Evolutionary conservation across 2,113 vertebrate species (phyloP).

Genomic region (Saguinus imperator): DNA sequence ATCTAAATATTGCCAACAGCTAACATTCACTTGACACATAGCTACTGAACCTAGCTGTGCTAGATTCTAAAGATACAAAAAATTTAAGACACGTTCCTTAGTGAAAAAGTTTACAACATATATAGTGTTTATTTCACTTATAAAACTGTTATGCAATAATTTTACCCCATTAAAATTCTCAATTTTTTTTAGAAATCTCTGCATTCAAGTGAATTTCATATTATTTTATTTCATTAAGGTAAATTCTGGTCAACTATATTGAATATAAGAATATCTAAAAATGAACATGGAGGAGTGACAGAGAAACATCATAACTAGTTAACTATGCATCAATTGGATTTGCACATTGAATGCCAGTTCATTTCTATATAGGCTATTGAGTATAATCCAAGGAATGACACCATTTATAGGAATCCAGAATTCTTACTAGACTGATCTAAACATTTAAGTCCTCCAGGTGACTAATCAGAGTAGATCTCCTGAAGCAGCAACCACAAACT

Average conservation of each 20-base stretch:
- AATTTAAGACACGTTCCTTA: not conserved
- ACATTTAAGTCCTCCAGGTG: not conserved
- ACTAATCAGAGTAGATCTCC: not conserved
- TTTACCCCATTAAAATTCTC: constrained; percentile 1
- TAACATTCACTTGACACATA: not conserved
- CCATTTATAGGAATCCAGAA: not conserved
- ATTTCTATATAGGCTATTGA: not conserved
- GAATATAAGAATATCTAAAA: not conserved
- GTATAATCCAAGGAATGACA: not conserved
- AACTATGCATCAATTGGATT: not conserved
- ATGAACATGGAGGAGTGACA: not conserved
- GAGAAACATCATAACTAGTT: not conserved
- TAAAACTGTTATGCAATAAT: not conserved
- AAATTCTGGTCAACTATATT: not conserved
- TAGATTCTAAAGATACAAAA: not conserved
- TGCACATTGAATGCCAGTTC: not conserved
- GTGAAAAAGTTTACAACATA: not conserved
- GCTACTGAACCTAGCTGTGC: not conserved
- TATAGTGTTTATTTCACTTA: not conserved
- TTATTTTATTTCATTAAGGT: not conserved
- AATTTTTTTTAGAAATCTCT: not conserved
- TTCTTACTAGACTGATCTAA: not conserved
- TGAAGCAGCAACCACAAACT: constrained; percentile 16
- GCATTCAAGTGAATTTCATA: not conserved
- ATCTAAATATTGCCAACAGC: not conserved